Base-by-base conservation (phyloP, 1,140 invertebrate species). In the Drosophila subpulchrella region DNA sequence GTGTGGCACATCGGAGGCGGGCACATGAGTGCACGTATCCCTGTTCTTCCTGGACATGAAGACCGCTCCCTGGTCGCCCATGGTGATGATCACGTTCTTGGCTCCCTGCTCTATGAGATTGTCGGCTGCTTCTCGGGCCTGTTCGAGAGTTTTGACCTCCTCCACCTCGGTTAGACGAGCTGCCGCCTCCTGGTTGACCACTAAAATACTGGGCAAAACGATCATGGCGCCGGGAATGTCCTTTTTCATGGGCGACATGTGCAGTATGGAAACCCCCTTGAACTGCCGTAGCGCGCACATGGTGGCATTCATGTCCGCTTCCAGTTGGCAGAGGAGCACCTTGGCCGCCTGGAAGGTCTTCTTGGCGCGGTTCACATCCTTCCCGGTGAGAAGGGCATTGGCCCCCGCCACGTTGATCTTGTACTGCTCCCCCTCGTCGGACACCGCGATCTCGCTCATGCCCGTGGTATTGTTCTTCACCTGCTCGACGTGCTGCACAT, bases 401-500 rank as follows among this genome's bases (percentile, higher is more conserved):
- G 98, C 97, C 17, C 98, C 98, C 50, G 95, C 93, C 4, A 98
- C 96, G 76, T 98, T 96, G 2, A 99, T 95, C 79, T 99, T 99
- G 86, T 96, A 95, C 93, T 99, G 99, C 92, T 98, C 95, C 12
- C 97, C 98, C 81, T 80, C 94, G 71, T 96, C 95, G 41, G 95
- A 94, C 39, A 97, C 95, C 47, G 94, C 95, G 67, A 97, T 97
- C 93, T 96, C 96, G 15, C 96, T 96, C 67, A 97, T 94, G 17
- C 97, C 97, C 55, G 96, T 97, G 1, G 27, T 50, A 11, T 56
- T 15, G 3, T 41, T 61, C 17, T 75, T 38, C 39, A 76, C 20
- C 12, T 59, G 38, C 34, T 72, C 15, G 12, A 96, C 92, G 86
- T 94, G 91, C 7, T 94, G 93, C 6, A 94, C 94, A 82, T 97